Base-by-base conservation (phyloP, 1,140 invertebrate species). In the Polyergus mexicanus region DNA sequence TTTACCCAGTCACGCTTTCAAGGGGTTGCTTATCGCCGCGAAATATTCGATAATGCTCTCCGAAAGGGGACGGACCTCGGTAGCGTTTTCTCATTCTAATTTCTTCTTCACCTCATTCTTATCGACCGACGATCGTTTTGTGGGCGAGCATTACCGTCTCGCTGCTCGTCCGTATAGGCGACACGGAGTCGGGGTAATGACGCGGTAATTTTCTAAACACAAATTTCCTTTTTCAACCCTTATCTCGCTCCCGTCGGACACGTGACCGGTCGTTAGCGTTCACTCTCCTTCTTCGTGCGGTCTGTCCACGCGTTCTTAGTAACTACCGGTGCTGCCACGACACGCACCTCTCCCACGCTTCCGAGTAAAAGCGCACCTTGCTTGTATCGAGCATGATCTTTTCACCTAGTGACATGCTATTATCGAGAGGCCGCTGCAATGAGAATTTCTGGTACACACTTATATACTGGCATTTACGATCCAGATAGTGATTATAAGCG, bases 201-300 rank as follows among this genome's bases (percentile, higher is more conserved):
- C 93, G 89, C 83, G 92, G 93, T 93, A 94, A 94, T 94, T 94
- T 93, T 90, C 92, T 94, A 94, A 94, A 92, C 90, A 91, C 91
- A 91, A 94, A 93, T 92, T 94, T 93, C 92, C 93, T 93, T 89
- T 90, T 87, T 85, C 77, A 87, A 85, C 88, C 86, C 86, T 92
- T 91, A 90, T 89, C 90, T 88, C 16, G 47, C 65, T 51, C 4
- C 60, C 81, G 85, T 86, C 89, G 86, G 63, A 88, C 93, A 93
- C 92, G 93, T 92, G 92, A 92, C 89, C 83, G 81, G 72, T 94
- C 90, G 89, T 93, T 93, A 92, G 71, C 65, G 83, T 68, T 74
- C 44, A 65, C 69, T 68, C 72, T 89, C 85, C 75, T 91, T 81
- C 84, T 89, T 87, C 85, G 72, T 84, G 72, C 72, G 58, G 84